Percentiles rank a stretch among this genome's conserved stretches.
phyloP scores from a whole-genome alignment of 2,797 vertebrate genomes.

The Leuciscus waleckii region DNA sequence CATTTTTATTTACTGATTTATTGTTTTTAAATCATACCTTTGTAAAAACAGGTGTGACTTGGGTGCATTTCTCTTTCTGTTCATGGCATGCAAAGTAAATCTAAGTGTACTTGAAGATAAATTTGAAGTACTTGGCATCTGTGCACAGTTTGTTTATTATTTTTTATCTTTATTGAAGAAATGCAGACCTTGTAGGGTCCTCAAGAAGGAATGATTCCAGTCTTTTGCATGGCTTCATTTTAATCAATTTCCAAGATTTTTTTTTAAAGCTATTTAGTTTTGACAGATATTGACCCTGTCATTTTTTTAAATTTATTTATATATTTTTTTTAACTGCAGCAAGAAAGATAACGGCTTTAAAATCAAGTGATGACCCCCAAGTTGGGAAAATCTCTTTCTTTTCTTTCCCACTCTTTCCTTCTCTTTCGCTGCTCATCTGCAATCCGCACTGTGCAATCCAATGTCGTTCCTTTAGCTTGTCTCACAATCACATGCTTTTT shows the following conservation, averaged over 20 bases:
- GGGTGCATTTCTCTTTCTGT: background rate
- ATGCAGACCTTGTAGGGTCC: background rate
- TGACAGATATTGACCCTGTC: background rate
- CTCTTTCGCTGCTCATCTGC: background rate
- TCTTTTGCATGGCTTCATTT: background rate
- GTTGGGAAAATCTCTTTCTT: background rate
- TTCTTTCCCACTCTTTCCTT: background rate
- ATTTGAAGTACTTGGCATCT: background rate
- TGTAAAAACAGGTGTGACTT: constrained; percentile 7
- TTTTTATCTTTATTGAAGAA: background rate
- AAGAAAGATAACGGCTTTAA: background rate
- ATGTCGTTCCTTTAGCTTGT: background rate
- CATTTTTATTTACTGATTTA: background rate
- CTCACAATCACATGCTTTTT: background rate
- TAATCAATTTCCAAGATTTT: background rate
- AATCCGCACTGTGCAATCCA: background rate
- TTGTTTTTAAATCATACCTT: background rate
- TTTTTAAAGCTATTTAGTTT: background rate
- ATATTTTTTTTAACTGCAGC: background rate
- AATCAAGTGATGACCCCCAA: background rate
- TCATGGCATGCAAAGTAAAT: background rate
- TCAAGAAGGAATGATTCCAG: background rate
- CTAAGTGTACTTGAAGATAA: background rate
- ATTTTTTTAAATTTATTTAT: background rate
- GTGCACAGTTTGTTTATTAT: background rate